Base-by-base conservation (phyloP, 2,888 invertebrate species). In the Phengaris alcon region DNA sequence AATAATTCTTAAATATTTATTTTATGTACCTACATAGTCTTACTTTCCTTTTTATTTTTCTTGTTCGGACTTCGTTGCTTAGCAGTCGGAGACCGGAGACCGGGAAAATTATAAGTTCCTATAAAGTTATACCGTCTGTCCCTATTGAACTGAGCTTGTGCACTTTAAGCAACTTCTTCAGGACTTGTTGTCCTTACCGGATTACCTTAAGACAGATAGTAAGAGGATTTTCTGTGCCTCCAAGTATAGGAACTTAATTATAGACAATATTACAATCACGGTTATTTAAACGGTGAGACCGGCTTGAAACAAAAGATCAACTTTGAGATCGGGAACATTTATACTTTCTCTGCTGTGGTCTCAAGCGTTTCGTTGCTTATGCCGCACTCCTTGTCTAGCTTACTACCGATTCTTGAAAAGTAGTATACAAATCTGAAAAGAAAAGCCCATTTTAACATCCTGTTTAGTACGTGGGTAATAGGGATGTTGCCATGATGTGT, bases 361-460 rank as follows among this genome's bases (percentile, higher is more conserved):
- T 64, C 64, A 6, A 64, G 35, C 0, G 64, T 64, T 64, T 64
- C 64, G 35, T 64, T 64, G 12, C 64, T 64, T 64, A 44, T 44
- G 10, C 64, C 35, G 35, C 64, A 64, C 35, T 44, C 35, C 35
- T 64, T 64, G 12, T 64, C 64, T 6, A 64, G 64, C 64, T 44
- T 64, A 13, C 13, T 35, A 35, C 64, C 64, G 12, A 64, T 44
- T 64, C 12, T 64, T 35, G 64, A 64, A 10, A 64, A 64, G 64
- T 64, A 64, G 64, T 44, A 64, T 35, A 64, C 64, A 44, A 64
- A 64, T 44, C 64, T 64, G 64, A 64, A 64, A 64, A 64, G 12
- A 64, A 64, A 64, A 64, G 6, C 22, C 15, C 22, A 22, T 35
- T 9, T 59, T 59, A 4, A 59, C 9, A 64, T n/a, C 7, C 55